Evolutionary conservation across 2,888 invertebrate genomes (phyloP).

Genomic region (Pachymerium ferrugineum): DNA sequence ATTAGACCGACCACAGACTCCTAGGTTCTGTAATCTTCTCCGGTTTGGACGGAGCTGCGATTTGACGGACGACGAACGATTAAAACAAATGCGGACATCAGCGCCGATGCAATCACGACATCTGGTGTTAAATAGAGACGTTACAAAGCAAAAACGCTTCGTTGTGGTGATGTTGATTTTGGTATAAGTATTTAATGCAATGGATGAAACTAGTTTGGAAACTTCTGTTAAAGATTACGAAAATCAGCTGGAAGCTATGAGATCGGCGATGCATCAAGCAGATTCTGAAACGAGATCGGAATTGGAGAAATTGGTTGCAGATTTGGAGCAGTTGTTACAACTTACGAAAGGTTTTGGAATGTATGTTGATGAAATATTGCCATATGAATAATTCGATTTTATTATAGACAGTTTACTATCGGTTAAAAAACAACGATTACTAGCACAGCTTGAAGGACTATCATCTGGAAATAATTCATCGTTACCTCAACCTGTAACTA

Average conservation of each 20-base stretch:
- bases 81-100: neutral
- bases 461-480: too few species aligned
- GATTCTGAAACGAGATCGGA: constrained; percentile 20
- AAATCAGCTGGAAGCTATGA: neutral
- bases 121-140: neutral
- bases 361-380: neutral
- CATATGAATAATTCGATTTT: neutral
- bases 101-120: neutral
- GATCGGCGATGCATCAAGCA: neutral
- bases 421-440: constrained; percentile 32
- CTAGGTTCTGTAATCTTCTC: neutral
- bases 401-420: constrained; percentile 19
- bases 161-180: too few species aligned
- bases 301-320: constrained; percentile 2
- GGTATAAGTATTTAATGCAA: too few species aligned
- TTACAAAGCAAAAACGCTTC: too few species aligned
- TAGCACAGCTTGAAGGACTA: constrained; percentile 28
- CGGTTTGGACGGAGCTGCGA: neutral
- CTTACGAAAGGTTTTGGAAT: constrained; percentile 33
- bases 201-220: neutral
- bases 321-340: constrained; percentile 33
- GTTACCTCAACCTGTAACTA: too few species aligned
- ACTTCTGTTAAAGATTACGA: constrained; percentile 16
- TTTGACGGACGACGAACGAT: neutral
- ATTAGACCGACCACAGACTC: neutral